Base-by-base conservation (phyloP, 37 sponge, comb jelly and placozoan genomes). In the Oscarella lobularis region DNA sequence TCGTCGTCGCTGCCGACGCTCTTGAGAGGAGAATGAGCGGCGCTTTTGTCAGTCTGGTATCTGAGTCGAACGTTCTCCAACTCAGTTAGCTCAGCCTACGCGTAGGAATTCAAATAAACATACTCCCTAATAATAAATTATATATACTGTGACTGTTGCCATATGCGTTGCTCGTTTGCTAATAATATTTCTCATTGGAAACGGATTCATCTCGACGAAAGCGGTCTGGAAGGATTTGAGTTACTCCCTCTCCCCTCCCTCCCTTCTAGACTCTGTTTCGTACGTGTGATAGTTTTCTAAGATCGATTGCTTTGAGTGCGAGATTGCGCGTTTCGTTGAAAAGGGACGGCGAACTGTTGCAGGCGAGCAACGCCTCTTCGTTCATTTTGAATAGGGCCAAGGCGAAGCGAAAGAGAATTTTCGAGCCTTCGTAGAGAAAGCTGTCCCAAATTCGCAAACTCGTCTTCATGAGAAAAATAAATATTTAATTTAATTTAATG, bases 381-480 rank as follows among this genome's bases (percentile, higher is more conserved):
- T 87, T 81, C 38, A 86, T 76, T 54, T 87, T 86, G 90, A 96
- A 96, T 67, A 92, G 85, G 77, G 98, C 93, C 2, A 96, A 79
- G 55, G 98, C 92, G 80, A 74, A 96, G 27, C 98, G 78, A 76
- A 96, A 96, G 39, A 96, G 79, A 6, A 95, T 87, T 77, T 95
- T 95, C 71, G 81, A 81, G 1, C 98, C 98, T 72, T 96, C 98
- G 67, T 89, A 92, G 37, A 96, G 83, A 77, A 96, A 96, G 27
- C 84, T 80, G 72, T 96, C 98, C 98, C 98, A 96, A 39, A 96
- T 90, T 1, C 84, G 75, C n/a, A 90, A 60, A 85, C 85, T 85
- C 3, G 83, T 80, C 80, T 76, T 32, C 73, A 74, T 32, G 38
- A 36, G 31, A 4, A 5, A 6, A 33, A 9, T 9, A 40, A 3